Percentiles rank a stretch among this genome's conserved stretches.
Evolutionary conservation across 2,113 vertebrate genomes (phyloP).

Genomic region (Excalfactoria chinensis): DNA sequence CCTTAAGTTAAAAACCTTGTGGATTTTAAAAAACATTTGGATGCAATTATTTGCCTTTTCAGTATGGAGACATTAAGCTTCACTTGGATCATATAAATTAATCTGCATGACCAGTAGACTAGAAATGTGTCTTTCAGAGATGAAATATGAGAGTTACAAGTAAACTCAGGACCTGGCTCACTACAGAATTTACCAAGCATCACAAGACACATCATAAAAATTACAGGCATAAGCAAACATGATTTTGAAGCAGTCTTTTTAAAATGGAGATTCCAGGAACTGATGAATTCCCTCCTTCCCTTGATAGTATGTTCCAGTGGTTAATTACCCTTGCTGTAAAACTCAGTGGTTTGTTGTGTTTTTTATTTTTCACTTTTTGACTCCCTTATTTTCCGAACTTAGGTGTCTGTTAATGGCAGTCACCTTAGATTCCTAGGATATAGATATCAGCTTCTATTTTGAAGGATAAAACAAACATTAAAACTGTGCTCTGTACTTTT

Average conservation of each 20-base stretch:
- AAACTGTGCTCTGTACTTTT: neutral
- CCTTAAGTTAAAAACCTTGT: neutral
- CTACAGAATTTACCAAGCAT: neutral
- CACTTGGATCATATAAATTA: neutral
- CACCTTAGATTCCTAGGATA: neutral
- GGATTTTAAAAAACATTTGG: neutral
- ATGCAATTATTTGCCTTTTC: neutral
- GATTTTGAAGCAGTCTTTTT: neutral
- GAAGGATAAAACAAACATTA: neutral
- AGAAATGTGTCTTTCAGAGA: neutral
- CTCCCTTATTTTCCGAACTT: neutral
- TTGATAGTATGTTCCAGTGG: neutral
- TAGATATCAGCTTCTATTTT: neutral
- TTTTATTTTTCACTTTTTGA: neutral
- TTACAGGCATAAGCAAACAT: neutral
- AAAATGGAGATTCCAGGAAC: neutral
- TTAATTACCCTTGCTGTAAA: neutral
- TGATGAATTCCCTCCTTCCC: neutral
- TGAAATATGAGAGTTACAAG: constrained; percentile 1
- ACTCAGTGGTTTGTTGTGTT: neutral
- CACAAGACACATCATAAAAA: neutral
- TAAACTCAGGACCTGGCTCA: neutral
- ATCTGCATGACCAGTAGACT: neutral
- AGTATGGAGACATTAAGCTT: neutral
- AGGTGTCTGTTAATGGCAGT: neutral